Percentiles rank a stretch among this genome's conserved stretches.
These are phyloP conservation scores for Otolemur crassicaudatus DNA, from an alignment of 2,797 vertebrate genomes.

Conservation along the genomic window DNA sequence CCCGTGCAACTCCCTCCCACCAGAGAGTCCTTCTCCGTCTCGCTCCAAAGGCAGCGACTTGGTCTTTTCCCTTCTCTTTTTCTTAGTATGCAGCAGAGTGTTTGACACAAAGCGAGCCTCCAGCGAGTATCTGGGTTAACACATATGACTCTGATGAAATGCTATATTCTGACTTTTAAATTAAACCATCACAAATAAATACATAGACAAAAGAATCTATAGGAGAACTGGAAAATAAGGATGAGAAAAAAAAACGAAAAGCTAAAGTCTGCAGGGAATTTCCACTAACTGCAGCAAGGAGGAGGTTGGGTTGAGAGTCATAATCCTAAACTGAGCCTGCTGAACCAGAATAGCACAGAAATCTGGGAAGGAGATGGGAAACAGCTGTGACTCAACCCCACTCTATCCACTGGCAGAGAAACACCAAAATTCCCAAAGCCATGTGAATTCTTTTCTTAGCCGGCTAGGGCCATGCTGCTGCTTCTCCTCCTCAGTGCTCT, in stretches of 20 bases:
- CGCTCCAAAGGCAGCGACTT: not conserved
- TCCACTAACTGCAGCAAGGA: constrained; percentile 16
- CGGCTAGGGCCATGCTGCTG: not conserved
- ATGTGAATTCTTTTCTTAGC: not conserved
- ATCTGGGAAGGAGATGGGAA: constrained; percentile 45
- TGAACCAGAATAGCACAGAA: constrained; percentile 67
- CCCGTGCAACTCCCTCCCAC: not conserved
- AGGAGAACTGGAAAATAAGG: not conserved
- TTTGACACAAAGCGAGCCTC: not conserved
- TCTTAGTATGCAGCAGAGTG: not conserved
- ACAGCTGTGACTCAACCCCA: constrained; percentile 46
- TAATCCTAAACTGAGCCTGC: constrained; percentile 45
- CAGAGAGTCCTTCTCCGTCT: not conserved
- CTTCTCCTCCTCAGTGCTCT: not conserved
- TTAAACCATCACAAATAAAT: not conserved
- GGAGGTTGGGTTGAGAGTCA: not conserved
- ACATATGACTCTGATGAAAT: constrained; percentile 2
- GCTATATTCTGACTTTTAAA: not conserved
- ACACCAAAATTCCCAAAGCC: constrained; percentile 19
- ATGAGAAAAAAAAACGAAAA: not conserved
- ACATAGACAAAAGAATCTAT: not conserved
- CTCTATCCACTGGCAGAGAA: not conserved
- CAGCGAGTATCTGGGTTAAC: not conserved
- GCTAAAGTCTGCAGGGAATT: constrained; percentile 35
- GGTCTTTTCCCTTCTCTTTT: not conserved